Evolutionary conservation across 1,140 invertebrate genomes (phyloP), one percentile per base, ranked within the genome.

Genomic region (Lordiphosa clarofinis): DNA sequence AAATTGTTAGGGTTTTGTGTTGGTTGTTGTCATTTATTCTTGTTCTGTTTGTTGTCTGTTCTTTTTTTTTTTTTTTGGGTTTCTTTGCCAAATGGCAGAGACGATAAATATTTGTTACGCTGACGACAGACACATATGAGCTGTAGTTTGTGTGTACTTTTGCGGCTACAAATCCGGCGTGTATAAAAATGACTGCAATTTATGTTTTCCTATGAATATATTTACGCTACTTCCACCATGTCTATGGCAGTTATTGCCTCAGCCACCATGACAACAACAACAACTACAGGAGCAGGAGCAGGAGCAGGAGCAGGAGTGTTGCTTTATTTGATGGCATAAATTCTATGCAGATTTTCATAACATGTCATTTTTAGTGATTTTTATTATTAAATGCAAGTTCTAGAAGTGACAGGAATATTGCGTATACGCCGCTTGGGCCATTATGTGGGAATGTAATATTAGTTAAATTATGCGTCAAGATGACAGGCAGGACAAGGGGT

Each of bases 101-200:
- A 65, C 78, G 84, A 84, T 82, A 82, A 84, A 82, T 82, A 82
- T 82, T 84, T 82, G 78, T 84, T 82, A 82, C 78, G 64, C 73
- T 82, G 78, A 78, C 76, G 64, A 54, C 61, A 36, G 43, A 46
- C 43, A 46, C 43, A 46, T 54, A 33, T 40, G 38, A 28, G 37
- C 40, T 54, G 21, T 43, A 28, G 38, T 31, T 42, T 13, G 46
- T 7, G 79, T 74, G 57, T 82, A 63, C 59, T 66, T 73, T 49
- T 76, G 73, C 62, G 78, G 70, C 52, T 69, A 79, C 71, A 79
- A 86, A 79, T 86, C 79, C 79, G 67, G 79, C 79, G 71, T 66
- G 73, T 86, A 86, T 86, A 84, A 86, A 86, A 86, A 86, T 86
- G 81, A 69, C 64, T 86, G 81, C 81, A 86, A 86, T 86, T 86